Evolutionary conservation across 2,797 vertebrate species (phyloP).

Genomic region (Masticophis lateralis): DNA sequence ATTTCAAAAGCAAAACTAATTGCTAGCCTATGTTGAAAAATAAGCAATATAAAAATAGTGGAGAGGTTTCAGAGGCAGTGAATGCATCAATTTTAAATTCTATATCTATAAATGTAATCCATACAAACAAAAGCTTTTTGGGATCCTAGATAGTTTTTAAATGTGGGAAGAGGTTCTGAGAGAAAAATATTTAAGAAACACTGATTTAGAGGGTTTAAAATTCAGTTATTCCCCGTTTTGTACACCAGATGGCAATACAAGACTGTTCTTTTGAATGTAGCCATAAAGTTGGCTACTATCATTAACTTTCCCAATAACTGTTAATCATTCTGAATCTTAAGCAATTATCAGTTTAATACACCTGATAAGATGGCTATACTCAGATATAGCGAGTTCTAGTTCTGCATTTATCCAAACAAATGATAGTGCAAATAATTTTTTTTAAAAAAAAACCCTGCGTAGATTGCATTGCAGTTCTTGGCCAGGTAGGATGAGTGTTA

Average conservation of each 20-base stretch:
- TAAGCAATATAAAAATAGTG: neutral
- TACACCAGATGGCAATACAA: constrained; percentile 14
- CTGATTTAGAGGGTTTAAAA: neutral
- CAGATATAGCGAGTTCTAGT: too few relatives aligned
- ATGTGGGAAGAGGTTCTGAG: neutral
- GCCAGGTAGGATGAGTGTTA: neutral
- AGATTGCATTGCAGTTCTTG: neutral
- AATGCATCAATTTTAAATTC: neutral
- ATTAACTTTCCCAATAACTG: neutral
- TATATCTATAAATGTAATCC: neutral
- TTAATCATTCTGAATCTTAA: neutral
- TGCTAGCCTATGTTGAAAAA: neutral
- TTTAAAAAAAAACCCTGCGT: neutral
- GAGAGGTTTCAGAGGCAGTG: neutral
- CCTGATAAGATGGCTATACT: neutral
- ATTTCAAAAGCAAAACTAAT: neutral
- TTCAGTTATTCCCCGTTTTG: neutral
- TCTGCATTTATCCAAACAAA: neutral
- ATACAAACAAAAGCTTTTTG: neutral
- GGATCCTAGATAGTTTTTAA: neutral
- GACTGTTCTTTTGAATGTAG: neutral
- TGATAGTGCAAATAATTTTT: neutral
- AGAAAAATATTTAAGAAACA: neutral
- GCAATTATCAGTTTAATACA: neutral
- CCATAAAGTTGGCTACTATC: neutral